phyloP scores from a whole-genome alignment of 1,140 invertebrate genomes.

The Ceratosolen solmsi region DNA sequence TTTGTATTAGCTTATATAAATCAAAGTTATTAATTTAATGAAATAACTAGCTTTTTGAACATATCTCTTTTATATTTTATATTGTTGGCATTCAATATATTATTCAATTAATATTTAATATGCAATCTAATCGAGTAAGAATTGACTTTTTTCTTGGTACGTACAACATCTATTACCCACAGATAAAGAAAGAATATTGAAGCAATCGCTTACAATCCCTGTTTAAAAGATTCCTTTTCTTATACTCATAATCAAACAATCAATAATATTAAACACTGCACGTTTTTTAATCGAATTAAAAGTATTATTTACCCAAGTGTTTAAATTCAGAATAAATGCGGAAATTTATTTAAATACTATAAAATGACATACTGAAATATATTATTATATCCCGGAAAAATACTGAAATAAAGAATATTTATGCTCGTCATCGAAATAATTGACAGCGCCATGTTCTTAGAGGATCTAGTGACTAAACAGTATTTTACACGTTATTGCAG shows the following conservation, averaged over 20 bases:
- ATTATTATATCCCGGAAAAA: not conserved
- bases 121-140: too few relatives aligned
- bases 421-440: constrained; percentile 12
- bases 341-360: not conserved
- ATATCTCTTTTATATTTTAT: constrained; percentile 20
- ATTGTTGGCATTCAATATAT: not conserved
- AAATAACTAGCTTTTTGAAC: not conserved
- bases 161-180: not conserved
- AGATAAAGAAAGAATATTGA: not conserved
- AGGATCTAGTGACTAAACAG: constrained; percentile 9
- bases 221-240: not conserved
- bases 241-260: not conserved
- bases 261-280: not conserved
- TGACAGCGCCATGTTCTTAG: not conserved
- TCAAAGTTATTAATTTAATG: not conserved
- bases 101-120: not conserved
- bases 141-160: not conserved
- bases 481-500: not conserved
- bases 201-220: not conserved
- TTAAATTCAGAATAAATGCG: not conserved
- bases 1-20: not conserved
- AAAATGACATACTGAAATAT: not conserved
- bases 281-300: not conserved
- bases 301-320: not conserved
- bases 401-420: not conserved